Evolutionary conservation across 2,113 vertebrate genomes (phyloP).

Genomic region (Cnemophilus loriae): DNA sequence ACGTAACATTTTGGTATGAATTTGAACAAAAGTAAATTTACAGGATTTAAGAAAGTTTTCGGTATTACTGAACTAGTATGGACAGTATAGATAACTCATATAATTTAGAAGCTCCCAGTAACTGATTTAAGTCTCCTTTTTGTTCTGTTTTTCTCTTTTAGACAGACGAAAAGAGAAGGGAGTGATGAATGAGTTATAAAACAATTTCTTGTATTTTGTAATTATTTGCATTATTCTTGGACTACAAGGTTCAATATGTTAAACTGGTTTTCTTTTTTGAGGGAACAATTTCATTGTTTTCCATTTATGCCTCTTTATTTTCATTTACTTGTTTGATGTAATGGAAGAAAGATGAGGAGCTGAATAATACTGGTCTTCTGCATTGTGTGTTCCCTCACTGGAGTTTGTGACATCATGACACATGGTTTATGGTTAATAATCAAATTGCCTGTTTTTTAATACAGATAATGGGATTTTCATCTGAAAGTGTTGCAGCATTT

Average conservation of each 20-base stretch:
- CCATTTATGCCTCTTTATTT: background rate
- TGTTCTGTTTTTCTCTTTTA: background rate
- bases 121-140: background rate
- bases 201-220: accelerated
- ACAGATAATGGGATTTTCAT: slow-evolving; percentile 88
- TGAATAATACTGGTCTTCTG: background rate
- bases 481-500: slow-evolving; percentile 86
- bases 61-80: background rate
- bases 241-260: background rate
- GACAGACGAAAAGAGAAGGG: background rate
- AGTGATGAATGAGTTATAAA: background rate
- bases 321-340: background rate
- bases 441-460: background rate
- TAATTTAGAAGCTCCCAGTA: background rate
- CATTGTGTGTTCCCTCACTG: background rate
- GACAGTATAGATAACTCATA: background rate
- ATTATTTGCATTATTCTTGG: background rate
- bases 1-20: background rate
- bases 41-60: background rate
- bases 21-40: background rate
- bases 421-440: background rate
- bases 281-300: background rate
- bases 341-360: background rate
- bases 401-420: background rate
- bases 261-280: background rate